Evolutionary conservation across 2,888 invertebrate genomes (phyloP), one percentile per base, ranked within the genome.

Genomic region (Steinernema hermaphroditum): DNA sequence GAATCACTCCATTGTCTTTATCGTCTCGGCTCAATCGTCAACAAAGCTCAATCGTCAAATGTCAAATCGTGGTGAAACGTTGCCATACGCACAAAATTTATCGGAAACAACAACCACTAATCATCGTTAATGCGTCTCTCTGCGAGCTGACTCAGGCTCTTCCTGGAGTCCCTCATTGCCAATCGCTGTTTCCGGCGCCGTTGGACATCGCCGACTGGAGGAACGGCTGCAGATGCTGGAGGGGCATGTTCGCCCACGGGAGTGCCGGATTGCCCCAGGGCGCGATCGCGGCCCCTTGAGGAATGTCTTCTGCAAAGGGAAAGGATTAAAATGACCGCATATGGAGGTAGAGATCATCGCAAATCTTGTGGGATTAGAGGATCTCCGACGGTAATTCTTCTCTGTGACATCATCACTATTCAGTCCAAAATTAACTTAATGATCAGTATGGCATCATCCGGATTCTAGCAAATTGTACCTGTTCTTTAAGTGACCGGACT

Each of bases 1-100:
- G 37, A 12, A 2, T 50, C 50, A 50, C 50, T 50, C 50, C 50
- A 50, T 50, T 50, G 50, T 50, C 19, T 50, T 50, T 22, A 22
- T 50, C 50, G 50, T 50, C 50, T 50, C 2, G 22, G 24, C n/a
- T 19, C 19, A 50, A 22, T 50, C 19, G 24, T n/a, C 50, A 50
- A 50, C 50, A 50, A 22, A 12, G 22, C 22, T 24, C 19, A 16
- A 46, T 19, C 16, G 24, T 22, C 50, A 24, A 50, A 12, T 50
- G 37, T 4, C 6, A 37, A 4, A 37, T 37, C n/a, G n/a, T n/a
- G n/a, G n/a, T n/a, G n/a, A n/a, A n/a, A n/a, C n/a, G n/a, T n/a
- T n/a, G n/a, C n/a, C n/a, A 37, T 12, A 37, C 37, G 37, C 37
- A 50, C 50, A 50, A 24, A 50, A 50, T 37, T 37, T 37, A 50